phyloP scores from a whole-genome alignment of 2,888 invertebrate species.

The Callyntrura guangdongensis region DNA sequence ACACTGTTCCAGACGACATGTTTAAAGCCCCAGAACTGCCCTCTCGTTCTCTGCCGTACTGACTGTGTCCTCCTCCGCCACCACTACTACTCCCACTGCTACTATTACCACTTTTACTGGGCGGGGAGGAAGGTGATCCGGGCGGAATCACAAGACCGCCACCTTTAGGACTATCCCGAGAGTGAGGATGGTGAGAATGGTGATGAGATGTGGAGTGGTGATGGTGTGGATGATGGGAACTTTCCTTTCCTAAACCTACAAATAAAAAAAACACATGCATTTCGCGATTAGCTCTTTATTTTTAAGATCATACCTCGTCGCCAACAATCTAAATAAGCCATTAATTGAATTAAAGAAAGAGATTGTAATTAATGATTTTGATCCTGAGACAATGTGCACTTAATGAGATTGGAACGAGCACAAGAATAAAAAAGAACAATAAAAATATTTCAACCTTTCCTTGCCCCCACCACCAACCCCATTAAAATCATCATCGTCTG shows the following conservation, averaged over 20 bases:
- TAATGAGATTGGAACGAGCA: not conserved
- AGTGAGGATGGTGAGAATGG: conserved; percentile 69
- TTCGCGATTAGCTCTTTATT: not conserved
- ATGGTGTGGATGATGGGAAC: conserved; percentile 71
- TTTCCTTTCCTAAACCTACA: conserved; percentile 82
- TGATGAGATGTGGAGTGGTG: conserved; percentile 60
- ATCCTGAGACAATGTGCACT: no score
- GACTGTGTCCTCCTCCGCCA: conserved; percentile 62
- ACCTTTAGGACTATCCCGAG: conserved; percentile 83
- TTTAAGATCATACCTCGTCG: conserved; percentile 17
- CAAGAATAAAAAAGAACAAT: conserved; percentile 1
- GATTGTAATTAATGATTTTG: conserved; percentile 13
- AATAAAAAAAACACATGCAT: conserved; percentile 23
- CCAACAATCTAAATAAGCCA: conserved; percentile 30
- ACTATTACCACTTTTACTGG: conserved; percentile 53
- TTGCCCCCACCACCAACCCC: conserved; percentile 4
- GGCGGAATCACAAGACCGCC: conserved; percentile 64
- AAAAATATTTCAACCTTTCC: conserved; percentile 26
- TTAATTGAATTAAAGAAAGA: conserved; percentile 28
- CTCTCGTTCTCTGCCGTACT: conserved; percentile 60
- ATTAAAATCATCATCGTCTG: conserved; percentile 44
- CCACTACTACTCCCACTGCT: conserved; percentile 62
- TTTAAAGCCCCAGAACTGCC: conserved; percentile 59
- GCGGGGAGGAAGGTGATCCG: conserved; percentile 71
- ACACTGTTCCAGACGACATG: conserved; percentile 67